These are phyloP conservation scores for Frankliniella intonsa DNA, from an alignment of 2,888 invertebrate species.

Conservation along the genomic window DNA sequence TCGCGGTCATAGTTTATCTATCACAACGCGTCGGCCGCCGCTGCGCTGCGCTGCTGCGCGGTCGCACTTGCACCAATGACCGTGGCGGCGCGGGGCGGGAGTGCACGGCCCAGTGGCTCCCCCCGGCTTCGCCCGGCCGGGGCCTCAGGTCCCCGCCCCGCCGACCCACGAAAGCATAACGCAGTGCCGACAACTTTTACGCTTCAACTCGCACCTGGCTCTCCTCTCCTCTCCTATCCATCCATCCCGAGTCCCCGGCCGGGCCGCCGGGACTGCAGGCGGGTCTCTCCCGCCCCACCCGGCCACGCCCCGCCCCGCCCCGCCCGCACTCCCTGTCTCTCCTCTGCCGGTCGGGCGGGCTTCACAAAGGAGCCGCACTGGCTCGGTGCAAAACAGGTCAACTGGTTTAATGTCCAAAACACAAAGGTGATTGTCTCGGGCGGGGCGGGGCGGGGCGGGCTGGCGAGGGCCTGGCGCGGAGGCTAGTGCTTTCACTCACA, in stretches of 20 bases:
- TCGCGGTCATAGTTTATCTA: too few species aligned
- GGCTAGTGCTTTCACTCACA: background rate
- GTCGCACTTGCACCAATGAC: too few species aligned
- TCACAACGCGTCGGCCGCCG: too few species aligned
- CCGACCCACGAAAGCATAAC: background rate
- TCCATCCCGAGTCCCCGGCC: background rate
- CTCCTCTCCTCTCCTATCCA: background rate
- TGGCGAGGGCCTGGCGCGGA: background rate
- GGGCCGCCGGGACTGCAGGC: background rate
- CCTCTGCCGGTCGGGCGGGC: background rate
- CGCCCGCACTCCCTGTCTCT: too few species aligned
- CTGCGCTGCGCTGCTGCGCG: too few species aligned
- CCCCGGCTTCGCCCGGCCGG: background rate
- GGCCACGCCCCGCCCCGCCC: too few species aligned
- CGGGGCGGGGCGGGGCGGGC: background rate
- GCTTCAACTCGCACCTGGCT: background rate
- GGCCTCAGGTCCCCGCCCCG: background rate
- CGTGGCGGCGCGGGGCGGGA: too few species aligned
- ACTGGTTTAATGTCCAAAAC: slow-evolving; percentile 23
- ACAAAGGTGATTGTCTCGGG: slow-evolving; percentile 14
- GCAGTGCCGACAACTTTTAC: background rate
- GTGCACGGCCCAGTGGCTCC: too few species aligned
- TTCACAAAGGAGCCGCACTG: background rate
- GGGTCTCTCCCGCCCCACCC: too few species aligned
- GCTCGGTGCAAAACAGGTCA: slow-evolving; percentile 9